Base-by-base conservation (phyloP, 2,888 invertebrate species). In the Phaedon cochleariae region DNA sequence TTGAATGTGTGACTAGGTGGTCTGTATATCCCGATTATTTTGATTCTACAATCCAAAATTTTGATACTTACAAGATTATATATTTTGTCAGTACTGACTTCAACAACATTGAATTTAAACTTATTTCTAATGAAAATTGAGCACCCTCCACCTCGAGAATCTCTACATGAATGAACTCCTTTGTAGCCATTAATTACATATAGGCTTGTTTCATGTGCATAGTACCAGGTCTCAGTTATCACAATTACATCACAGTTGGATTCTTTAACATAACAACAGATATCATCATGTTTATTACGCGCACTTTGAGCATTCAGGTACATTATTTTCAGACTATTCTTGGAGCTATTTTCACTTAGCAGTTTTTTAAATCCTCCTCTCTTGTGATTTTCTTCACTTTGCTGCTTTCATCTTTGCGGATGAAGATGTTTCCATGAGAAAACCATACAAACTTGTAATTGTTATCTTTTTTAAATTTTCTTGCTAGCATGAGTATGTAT, bases 391-490 rank as follows among this genome's bases (percentile, higher is more conserved):
- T 54, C 2, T n/a, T 34, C 31, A 59, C 59, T 59, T 49, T 49
- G 34, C 49, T 49, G 31, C 12, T 59, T 49, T 34, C 49, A 15
- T 49, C 49, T 26, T 59, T 59, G 20, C 54, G 20, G n/a, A 54
- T 54, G 41, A 54, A 54, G 2, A 54, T 41, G 54, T 54, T 54
- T 54, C 54, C 54, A 17, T 54, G 54, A 21, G 54, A 34, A 12
- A 34, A 53, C 53, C 53, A 53, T 4, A 53, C 53, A 34, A 17
- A 53, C 53, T 18, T 53, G 41, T 37, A 54, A 41, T 54, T 54
- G 21, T 54, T 54, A 18, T 58, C 48, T 59, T 34, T 26, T 49
- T 59, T 59, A n/a, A 59, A 59, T 59, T 59, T 59, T 20, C 59
- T 59, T 29, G 48, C 49, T 20, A 59, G 48, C 49, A 59, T 59